Conservation (phyloP, 2,888 invertebrate species). For the Craniophora ligustri region DNA sequence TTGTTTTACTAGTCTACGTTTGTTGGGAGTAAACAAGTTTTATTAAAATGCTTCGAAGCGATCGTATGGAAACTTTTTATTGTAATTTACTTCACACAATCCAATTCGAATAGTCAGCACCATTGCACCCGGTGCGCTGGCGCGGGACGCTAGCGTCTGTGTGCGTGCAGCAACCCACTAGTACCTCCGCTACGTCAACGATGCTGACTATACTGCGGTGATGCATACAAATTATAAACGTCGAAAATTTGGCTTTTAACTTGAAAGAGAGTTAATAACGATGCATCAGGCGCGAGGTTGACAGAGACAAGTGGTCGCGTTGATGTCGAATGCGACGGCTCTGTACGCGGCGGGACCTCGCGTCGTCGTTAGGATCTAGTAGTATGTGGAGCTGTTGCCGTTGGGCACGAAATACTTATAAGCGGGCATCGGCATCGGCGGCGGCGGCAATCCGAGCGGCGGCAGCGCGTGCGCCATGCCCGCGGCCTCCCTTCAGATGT, state of each 20-base stretch:
- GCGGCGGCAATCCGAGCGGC: conserved; percentile 64
- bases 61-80: conserved; percentile 19
- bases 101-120: conserved; percentile 41
- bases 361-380: conserved; percentile 62
- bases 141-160: too few relatives aligned
- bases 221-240: conserved; percentile 39
- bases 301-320: conserved; percentile 14
- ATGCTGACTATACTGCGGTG: conserved; percentile 56
- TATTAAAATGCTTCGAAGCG: conserved; percentile 12
- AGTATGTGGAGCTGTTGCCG: conserved; percentile 82
- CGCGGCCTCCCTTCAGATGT: conserved; percentile 87
- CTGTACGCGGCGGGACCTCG: conserved; percentile 41
- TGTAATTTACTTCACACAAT: conserved; percentile 10
- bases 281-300: conserved; percentile 33
- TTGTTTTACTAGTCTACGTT: conserved; percentile 14
- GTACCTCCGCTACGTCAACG: conserved; percentile 26
- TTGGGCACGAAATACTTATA: conserved; percentile 83
- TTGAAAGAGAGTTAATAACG: conserved; percentile 32
- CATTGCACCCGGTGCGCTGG: too few relatives aligned
- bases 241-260: conserved; percentile 37
- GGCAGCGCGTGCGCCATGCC: conserved; percentile 70
- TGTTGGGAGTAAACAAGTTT: conserved; percentile 16
- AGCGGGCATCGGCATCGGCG: conserved; percentile 82
- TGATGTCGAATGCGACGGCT: conserved; percentile 16
- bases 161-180: too few relatives aligned